Percentiles rank a stretch among this genome's conserved stretches.
phyloP scores from a whole-genome alignment of 2,113 vertebrate species.

The Climacteris rufus region DNA sequence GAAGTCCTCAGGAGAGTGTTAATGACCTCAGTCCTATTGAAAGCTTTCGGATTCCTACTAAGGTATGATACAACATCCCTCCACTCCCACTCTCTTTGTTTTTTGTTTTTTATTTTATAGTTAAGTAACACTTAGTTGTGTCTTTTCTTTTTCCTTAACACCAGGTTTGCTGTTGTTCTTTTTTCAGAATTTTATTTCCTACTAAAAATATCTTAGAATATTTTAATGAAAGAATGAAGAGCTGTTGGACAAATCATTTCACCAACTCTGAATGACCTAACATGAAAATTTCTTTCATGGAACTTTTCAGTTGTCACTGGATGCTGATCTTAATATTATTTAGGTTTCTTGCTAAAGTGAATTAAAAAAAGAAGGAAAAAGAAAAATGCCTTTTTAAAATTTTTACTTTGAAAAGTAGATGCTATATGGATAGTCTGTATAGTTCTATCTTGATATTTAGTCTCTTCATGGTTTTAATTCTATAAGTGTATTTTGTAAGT shows the following conservation, averaged over 20 bases:
- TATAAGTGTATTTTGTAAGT: not conserved
- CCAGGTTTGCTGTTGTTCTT: not conserved
- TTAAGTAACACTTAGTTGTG: not conserved
- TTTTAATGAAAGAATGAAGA: not conserved
- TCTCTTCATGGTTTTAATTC: not conserved
- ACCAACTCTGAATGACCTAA: not conserved
- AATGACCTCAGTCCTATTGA: constrained; percentile 92
- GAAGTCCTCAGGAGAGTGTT: constrained; percentile 92
- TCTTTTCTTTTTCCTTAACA: not conserved
- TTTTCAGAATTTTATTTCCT: not conserved
- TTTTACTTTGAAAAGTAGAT: not conserved
- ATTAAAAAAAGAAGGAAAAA: not conserved
- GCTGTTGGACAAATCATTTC: not conserved
- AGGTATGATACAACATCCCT: constrained; percentile 73
- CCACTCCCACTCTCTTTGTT: not conserved
- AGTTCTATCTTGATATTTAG: not conserved
- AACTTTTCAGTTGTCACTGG: not conserved
- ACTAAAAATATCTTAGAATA: not conserved
- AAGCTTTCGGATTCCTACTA: constrained; percentile 87
- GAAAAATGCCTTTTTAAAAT: not conserved
- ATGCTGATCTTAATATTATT: not conserved
- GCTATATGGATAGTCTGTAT: not conserved
- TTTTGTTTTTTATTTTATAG: not conserved
- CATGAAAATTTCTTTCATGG: not conserved
- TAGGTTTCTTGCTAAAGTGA: not conserved